Percentiles rank a stretch among this genome's conserved stretches.
Conservation (phyloP, 2,113 vertebrate species). For the Australoheros scitulus region DNA sequence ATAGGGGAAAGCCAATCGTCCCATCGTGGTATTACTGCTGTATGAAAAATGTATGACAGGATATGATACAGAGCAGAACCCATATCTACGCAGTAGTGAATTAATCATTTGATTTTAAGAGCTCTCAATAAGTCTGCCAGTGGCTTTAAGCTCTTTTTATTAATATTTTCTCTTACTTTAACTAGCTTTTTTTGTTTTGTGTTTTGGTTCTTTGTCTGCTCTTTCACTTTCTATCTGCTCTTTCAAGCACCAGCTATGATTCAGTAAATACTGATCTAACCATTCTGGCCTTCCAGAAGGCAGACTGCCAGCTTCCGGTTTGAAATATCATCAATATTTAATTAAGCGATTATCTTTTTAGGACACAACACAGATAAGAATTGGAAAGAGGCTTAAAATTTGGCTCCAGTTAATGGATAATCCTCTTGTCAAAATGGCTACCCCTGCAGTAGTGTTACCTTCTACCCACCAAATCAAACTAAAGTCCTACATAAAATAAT, state of each 20-base stretch:
- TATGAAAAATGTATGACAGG: slow-evolving; percentile 82
- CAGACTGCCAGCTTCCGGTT: slow-evolving; percentile 51
- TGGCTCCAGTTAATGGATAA: slow-evolving; percentile 60
- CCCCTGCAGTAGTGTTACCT: slow-evolving; percentile 24
- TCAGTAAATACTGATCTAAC: slow-evolving; percentile 38
- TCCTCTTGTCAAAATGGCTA: slow-evolving; percentile 62
- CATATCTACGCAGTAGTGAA: slow-evolving; percentile 65
- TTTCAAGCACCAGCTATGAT: slow-evolving; percentile 23
- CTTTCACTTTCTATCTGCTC: neutral
- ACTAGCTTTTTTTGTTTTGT: neutral
- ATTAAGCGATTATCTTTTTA: slow-evolving; percentile 71
- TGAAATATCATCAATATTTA: slow-evolving; percentile 78
- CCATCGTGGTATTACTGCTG: slow-evolving; percentile 61
- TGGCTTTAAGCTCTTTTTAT: slow-evolving; percentile 21
- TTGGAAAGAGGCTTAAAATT: slow-evolving; percentile 66
- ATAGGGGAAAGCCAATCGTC: slow-evolving; percentile 50
- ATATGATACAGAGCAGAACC: slow-evolving; percentile 75
- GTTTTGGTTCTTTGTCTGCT: neutral
- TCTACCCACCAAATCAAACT: slow-evolving; percentile 55
- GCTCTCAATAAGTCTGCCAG: slow-evolving; percentile 40
- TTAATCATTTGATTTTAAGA: slow-evolving; percentile 75
- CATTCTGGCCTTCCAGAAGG: slow-evolving; percentile 40
- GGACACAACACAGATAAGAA: slow-evolving; percentile 64
- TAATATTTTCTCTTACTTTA: slow-evolving; percentile 12
- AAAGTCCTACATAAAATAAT: slow-evolving; percentile 12